Evolutionary conservation across 2,888 invertebrate species (phyloP), one percentile per base, ranked within the genome.

Genomic region (Caenorhabditis panamensis): DNA sequence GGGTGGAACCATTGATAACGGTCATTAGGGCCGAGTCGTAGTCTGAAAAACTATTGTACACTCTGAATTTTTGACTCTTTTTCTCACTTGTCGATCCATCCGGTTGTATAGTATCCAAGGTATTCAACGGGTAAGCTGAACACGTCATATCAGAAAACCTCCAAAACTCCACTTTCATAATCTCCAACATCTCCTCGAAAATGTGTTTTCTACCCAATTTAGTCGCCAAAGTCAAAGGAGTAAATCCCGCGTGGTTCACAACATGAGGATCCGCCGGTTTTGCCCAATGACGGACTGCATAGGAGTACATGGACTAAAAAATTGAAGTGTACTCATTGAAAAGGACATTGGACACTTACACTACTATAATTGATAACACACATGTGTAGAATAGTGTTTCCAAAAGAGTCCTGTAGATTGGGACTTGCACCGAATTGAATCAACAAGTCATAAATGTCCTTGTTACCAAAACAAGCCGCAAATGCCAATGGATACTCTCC

Each of bases 341-440:
- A 68, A 11, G 8, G 22, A 20, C n/a, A n/a, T n/a, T n/a, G n/a
- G n/a, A 53, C 9, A 90, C 93, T 92, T 92, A 96, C 97, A 93
- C 96, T 92, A 92, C 97, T 97, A 92, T 98, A 96, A 91, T 96
- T 95, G 79, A 99, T 97, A 47, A 99, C 98, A 44, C 98, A 96
- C 96, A 99, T 97, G 91, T 99, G 99, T n/a, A 99, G 93, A 83
- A 97, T 96, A 94, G 96, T 97, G 91, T 99, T 99, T 13, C 99
- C 99, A 90, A 96, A 97, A 0, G 95, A 94, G 91, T 99, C 98
- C 91, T 96, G 95, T 8, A 94, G 93, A 91, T 99, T 96, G 0
- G 98, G 98, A 92, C 98, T 95, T 0, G 97, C 96, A 1, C 95
- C 96, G 58, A 94, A 94, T 88, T 97, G 96, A 67, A 97, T 92